These are phyloP conservation scores for Parnassius orleans DNA, from an alignment of 2,888 invertebrate genomes.

Conservation along the genomic window DNA sequence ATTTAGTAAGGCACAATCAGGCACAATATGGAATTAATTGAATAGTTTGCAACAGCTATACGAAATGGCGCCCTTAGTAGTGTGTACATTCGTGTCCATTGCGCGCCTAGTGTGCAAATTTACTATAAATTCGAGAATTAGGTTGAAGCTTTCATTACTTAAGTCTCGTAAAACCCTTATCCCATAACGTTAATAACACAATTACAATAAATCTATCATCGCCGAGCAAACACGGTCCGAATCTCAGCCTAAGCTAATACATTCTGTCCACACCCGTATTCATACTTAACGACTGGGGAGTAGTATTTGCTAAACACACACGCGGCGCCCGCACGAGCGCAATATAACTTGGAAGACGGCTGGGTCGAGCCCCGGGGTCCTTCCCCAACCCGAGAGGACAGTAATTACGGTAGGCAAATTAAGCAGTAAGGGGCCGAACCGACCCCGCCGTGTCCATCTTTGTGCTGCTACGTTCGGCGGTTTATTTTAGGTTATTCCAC, in stretches of 20 bases:
- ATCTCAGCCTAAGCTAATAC: slow-evolving; percentile 81
- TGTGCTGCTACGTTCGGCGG: slow-evolving; percentile 60
- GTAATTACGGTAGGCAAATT: slow-evolving; percentile 83
- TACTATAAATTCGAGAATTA: slow-evolving; percentile 76
- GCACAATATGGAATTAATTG: slow-evolving; percentile 13
- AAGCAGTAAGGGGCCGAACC: slow-evolving; percentile 76
- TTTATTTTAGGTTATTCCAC: slow-evolving; percentile 79
- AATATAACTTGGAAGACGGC: slow-evolving; percentile 78
- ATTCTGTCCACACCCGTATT: slow-evolving; percentile 80
- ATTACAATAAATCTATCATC: slow-evolving; percentile 82
- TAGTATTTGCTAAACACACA: slow-evolving; percentile 79
- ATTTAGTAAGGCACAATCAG: neutral
- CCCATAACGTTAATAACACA: slow-evolving; percentile 82
- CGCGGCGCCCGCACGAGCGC: slow-evolving; percentile 75
- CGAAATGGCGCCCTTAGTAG: slow-evolving; percentile 20
- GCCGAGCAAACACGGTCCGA: slow-evolving; percentile 77
- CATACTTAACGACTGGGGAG: slow-evolving; percentile 78
- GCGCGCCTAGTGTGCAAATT: slow-evolving; percentile 68
- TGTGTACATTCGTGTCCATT: slow-evolving; percentile 13
- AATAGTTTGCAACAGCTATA: slow-evolving; percentile 20
- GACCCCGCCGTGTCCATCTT: slow-evolving; percentile 73
- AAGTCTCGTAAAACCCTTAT: slow-evolving; percentile 80
- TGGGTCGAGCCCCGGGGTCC: slow-evolving; percentile 71
- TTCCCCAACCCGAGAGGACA: slow-evolving; percentile 78
- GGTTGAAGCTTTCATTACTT: slow-evolving; percentile 78